phyloP scores from a whole-genome alignment of 1,140 invertebrate genomes.

The Hycleus cichorii region DNA sequence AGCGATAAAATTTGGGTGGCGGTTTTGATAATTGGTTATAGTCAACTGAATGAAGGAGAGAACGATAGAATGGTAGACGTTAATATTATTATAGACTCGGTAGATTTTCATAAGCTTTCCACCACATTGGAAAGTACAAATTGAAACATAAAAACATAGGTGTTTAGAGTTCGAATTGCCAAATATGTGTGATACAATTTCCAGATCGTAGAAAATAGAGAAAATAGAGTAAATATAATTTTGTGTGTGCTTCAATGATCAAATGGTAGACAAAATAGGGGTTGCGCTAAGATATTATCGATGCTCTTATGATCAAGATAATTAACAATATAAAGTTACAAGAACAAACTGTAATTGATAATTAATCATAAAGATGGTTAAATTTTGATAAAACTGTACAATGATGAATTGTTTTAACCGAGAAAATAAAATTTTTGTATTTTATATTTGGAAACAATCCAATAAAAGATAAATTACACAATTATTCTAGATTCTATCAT shows the following conservation, averaged over 20 bases:
- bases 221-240: neutral
- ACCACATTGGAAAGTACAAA: too few species aligned
- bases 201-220: neutral
- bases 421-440: too few species aligned
- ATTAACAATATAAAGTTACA: neutral
- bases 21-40: constrained; percentile 11
- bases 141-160: too few species aligned
- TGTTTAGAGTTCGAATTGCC: too few species aligned
- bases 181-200: neutral
- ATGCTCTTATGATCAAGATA: neutral
- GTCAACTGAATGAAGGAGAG: neutral
- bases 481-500: neutral
- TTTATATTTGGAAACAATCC: too few species aligned
- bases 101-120: too few species aligned
- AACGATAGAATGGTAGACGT: neutral
- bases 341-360: too few species aligned
- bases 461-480: too few species aligned
- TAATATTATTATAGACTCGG: neutral
- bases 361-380: too few species aligned
- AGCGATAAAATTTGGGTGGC: constrained; percentile 4
- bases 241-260: too few species aligned
- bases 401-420: too few species aligned
- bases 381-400: too few species aligned
- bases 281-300: neutral
- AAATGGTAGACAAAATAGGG: neutral